Evolutionary conservation across 1,140 invertebrate genomes (phyloP).

Genomic region (Octopus sinensis): DNA sequence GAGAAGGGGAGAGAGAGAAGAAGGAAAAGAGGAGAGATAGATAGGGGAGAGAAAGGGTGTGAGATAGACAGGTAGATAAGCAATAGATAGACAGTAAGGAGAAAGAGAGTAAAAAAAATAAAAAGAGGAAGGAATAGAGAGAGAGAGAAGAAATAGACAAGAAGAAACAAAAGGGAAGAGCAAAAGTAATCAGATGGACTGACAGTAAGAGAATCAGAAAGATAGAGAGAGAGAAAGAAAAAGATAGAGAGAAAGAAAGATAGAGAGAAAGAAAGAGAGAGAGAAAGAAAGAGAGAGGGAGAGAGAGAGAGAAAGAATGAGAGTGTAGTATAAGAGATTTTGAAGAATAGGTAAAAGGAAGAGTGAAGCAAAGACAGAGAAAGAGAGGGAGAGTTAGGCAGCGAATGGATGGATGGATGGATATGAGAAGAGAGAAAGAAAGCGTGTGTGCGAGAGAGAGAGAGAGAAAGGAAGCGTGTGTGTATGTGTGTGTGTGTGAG

Average conservation of each 20-base stretch:
- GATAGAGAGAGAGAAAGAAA: not conserved
- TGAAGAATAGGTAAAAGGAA: not conserved
- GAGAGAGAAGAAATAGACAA: constrained; percentile 2
- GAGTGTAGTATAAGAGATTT: not conserved
- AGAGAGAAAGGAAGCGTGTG: not conserved
- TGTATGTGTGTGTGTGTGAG: not conserved
- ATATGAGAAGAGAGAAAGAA: not conserved
- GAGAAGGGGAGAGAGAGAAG: not conserved
- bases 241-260: not conserved
- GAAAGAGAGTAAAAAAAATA: not conserved
- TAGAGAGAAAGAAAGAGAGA: not conserved
- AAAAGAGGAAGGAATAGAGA: constrained; percentile 14
- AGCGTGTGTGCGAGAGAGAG: not conserved
- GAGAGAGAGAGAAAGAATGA: not conserved
- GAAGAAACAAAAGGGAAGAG: constrained; percentile 9
- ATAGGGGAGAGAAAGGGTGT: constrained; percentile 16
- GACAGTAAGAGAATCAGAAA: too few relatives aligned
- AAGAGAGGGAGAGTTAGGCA: not conserved
- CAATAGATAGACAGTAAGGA: constrained; percentile 8
- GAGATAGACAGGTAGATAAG: constrained; percentile 20
- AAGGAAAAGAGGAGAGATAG: constrained; percentile 7
- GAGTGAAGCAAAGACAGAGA: not conserved
- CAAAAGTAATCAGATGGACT: not conserved
- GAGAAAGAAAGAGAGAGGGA: not conserved
- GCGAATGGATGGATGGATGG: not conserved